A percentile compares a stretch with the other conserved stretches of the same genome.
Evolutionary conservation across 2,888 invertebrate genomes (phyloP).

Genomic region (Beris morrisii): DNA sequence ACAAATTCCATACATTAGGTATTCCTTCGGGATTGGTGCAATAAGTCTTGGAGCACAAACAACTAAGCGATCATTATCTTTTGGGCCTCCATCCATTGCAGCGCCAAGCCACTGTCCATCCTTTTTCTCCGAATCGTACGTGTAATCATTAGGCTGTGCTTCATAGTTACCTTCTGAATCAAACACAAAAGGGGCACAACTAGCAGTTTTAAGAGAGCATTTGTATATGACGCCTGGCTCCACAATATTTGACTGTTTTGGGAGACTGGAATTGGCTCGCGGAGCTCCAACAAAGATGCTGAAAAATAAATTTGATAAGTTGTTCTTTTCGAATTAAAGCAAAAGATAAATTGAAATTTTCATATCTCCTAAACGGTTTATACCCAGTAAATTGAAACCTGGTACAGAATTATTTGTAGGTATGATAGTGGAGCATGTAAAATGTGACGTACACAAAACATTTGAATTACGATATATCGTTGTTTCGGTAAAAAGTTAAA

Average conservation of each 20-base stretch:
- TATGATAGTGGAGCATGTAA: too few species aligned
- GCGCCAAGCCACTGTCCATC: slow-evolving; percentile 59
- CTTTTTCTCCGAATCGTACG: slow-evolving; percentile 53
- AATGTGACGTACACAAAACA: too few species aligned
- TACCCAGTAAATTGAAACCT: too few species aligned
- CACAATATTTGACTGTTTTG: slow-evolving; percentile 50
- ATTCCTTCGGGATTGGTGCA: slow-evolving; percentile 46
- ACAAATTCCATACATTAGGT: slow-evolving; percentile 55
- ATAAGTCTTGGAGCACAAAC: slow-evolving; percentile 55
- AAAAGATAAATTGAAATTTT: too few species aligned
- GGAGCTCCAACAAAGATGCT: slow-evolving; percentile 61
- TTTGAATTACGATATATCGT: too few species aligned
- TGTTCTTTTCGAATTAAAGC: too few species aligned
- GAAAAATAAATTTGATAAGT: slow-evolving; percentile 32
- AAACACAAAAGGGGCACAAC: slow-evolving; percentile 54
- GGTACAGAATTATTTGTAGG: too few species aligned
- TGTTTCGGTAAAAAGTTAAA: too few species aligned
- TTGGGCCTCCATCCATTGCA: slow-evolving; percentile 57
- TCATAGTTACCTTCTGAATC: slow-evolving; percentile 51
- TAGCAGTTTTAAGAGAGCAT: slow-evolving; percentile 50
- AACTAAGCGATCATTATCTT: slow-evolving; percentile 53
- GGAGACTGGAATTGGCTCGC: slow-evolving; percentile 57
- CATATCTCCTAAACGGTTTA: too few species aligned
- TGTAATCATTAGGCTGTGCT: slow-evolving; percentile 47
- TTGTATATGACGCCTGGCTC: slow-evolving; percentile 61